Base-by-base conservation (phyloP, 2,113 vertebrate species). In the Oreochromis aureus region DNA sequence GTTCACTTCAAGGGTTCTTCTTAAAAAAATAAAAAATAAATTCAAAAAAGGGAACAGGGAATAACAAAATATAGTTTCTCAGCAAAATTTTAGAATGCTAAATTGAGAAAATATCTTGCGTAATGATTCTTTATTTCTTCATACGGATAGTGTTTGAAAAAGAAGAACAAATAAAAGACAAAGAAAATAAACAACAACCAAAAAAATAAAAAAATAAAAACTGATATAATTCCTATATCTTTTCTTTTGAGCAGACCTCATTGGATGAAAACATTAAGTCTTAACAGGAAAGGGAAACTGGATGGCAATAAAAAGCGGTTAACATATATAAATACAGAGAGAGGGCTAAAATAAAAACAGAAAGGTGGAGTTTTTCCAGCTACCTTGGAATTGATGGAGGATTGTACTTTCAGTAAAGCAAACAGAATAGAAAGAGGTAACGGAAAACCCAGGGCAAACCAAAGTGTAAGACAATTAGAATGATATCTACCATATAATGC, bases 401-500 rank as follows among this genome's bases (percentile, higher is more conserved):
- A 92, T 95, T 95, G 95, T 94, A 93, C 93, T 95, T 96, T 96
- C 92, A 95, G 94, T 96, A 96, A 95, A 96, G 96, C 95, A 96
- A 97, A 97, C 94, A 94, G 94, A 96, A 95, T 95, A 95, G 95
- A 96, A 96, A 96, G 93, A 95, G 92, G 92, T 92, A 96, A 96
- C 95, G 95, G 93, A 96, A 96, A 96, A 96, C 94, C 96, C 96
- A 96, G 97, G 96, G 96, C 96, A 97, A 97, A 97, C 97, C 96
- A 97, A 97, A 97, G 95, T 94, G 96, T 95, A 96, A 96, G 97
- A 98, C 98, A 98, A 98, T 98, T 98, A 98, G 98, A 98, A 97
- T 98, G 98, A 98, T 98, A 99, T 97, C 98, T 99, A 99, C 98
- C 98, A 99, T 98, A 97, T 98, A 99, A 98, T 98, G 98, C 97